Conservation (phyloP, 2,888 invertebrate genomes). For the Cybosia mesomella region DNA sequence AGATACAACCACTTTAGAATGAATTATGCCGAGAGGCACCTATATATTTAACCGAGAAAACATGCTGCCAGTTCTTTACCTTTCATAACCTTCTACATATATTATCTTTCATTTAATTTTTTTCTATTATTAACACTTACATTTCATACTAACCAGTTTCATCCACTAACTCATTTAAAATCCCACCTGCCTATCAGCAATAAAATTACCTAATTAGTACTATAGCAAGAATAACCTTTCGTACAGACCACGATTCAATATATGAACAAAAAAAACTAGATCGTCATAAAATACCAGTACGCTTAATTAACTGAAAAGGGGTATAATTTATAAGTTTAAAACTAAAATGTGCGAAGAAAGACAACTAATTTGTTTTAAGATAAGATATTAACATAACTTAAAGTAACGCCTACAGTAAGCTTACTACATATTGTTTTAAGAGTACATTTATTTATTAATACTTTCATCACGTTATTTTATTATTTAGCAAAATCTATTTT, state of each 20-base stretch:
- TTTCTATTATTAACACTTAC: not conserved
- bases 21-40: not conserved
- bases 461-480: slow-evolving; percentile 18
- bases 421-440: slow-evolving; percentile 8
- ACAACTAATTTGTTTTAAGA: not conserved
- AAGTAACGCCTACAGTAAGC: slow-evolving; percentile 17
- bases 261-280: not conserved
- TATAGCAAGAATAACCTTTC: not conserved
- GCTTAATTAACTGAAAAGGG: not conserved
- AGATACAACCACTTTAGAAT: not conserved
- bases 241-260: not conserved
- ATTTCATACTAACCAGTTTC: not conserved
- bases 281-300: not conserved
- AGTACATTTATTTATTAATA: slow-evolving; percentile 6
- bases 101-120: not conserved
- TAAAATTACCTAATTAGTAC: not conserved
- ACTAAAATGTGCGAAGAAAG: slow-evolving; percentile 11
- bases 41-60: not conserved
- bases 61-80: not conserved
- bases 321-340: not conserved
- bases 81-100: not conserved
- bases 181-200: not conserved
- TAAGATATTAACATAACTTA: slow-evolving; percentile 4
- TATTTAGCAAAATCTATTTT: slow-evolving; percentile 19
- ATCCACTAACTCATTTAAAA: not conserved